A percentile compares a stretch with the other conserved stretches of the same genome.
Evolutionary conservation across 1,140 invertebrate species (phyloP).

Genomic region (Drosophila sproati): DNA sequence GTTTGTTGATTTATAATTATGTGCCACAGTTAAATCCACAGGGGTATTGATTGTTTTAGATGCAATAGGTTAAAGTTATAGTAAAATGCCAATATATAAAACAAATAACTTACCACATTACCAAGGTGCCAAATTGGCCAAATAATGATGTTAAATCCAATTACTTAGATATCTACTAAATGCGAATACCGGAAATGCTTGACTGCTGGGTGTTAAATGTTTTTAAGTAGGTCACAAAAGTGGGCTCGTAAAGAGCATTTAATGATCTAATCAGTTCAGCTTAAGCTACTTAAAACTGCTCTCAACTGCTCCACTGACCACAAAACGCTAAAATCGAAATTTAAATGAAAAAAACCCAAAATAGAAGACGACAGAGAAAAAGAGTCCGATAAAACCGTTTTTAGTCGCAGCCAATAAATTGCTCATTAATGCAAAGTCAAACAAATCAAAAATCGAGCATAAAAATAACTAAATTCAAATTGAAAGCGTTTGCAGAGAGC

Average conservation of each 20-base stretch:
- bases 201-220: constrained; percentile 6
- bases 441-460: constrained; percentile 62
- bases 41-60: no score
- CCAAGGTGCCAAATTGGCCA: not conserved
- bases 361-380: constrained; percentile 6
- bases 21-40: no score
- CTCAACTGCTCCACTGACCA: constrained; percentile 56
- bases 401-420: constrained; percentile 40
- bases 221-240: not conserved
- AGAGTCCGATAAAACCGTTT: constrained; percentile 48
- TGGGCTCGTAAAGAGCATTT: constrained; percentile 27
- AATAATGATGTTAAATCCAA: not conserved
- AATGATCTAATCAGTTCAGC: constrained; percentile 51
- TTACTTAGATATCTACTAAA: not conserved
- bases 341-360: not conserved
- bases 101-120: not conserved
- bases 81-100: no score
- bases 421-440: constrained; percentile 74
- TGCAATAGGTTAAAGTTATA: no score
- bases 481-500: constrained; percentile 57
- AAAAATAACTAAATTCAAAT: constrained; percentile 60
- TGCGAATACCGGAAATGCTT: constrained; percentile 35
- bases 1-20: no score
- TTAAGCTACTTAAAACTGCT: constrained; percentile 10
- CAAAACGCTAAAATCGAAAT: constrained; percentile 14